phyloP scores from a whole-genome alignment of 2,888 invertebrate genomes.

The Cinara cedri region DNA sequence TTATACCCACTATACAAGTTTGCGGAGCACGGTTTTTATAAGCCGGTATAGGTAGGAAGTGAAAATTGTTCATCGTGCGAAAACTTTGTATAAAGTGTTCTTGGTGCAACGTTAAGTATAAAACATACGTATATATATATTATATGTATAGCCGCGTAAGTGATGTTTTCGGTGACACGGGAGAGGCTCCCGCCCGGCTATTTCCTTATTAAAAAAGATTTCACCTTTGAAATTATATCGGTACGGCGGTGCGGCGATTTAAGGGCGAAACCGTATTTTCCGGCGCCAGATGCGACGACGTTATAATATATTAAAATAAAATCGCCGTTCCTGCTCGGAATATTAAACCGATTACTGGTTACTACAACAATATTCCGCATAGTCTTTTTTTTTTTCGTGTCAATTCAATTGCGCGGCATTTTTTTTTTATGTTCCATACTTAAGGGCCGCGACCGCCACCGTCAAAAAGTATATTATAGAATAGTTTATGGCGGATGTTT shows the following conservation, averaged over 20 bases:
- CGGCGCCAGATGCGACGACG: conserved; percentile 54
- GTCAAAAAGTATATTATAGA: too few species aligned
- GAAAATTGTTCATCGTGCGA: conserved; percentile 1
- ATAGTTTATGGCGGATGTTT: conserved; percentile 18
- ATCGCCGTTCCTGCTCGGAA: conserved; percentile 46
- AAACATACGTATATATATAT: too few species aligned
- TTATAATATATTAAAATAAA: conserved; percentile 53
- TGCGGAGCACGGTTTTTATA: too few species aligned
- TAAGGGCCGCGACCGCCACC: not conserved
- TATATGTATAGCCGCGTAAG: not conserved
- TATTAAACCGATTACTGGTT: conserved; percentile 56
- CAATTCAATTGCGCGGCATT: conserved; percentile 30
- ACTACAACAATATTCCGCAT: conserved; percentile 3
- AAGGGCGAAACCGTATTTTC: conserved; percentile 36
- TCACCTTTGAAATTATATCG: conserved; percentile 46
- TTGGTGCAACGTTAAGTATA: too few species aligned
- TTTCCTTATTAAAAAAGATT: conserved; percentile 55
- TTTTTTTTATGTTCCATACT: conserved; percentile 38
- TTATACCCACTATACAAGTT: not conserved
- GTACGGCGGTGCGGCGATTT: not conserved
- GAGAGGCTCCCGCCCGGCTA: conserved; percentile 14
- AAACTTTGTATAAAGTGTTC: not conserved
- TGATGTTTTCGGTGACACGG: conserved; percentile 3
- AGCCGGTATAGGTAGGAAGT: not conserved
- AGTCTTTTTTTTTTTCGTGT: conserved; percentile 24